Evolutionary conservation across 2,888 invertebrate species (phyloP), one percentile per base, ranked within the genome.

Genomic region (Lycocerus yunnanus): DNA sequence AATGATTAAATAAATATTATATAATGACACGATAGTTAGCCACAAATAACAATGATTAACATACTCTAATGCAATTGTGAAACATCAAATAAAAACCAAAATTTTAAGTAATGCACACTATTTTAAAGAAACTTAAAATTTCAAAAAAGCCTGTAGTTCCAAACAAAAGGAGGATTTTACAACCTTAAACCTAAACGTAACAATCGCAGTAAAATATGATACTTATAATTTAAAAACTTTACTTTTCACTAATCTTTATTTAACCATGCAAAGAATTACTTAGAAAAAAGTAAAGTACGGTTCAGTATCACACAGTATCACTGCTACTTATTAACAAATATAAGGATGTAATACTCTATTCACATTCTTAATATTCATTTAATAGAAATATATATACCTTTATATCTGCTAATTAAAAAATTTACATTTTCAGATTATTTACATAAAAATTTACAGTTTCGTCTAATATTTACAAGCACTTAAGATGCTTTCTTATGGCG

Each of bases 401-500:
- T 78, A 81, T 80, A 79, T 79, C 77, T 75, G 72, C 73, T 72
- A 73, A 73, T 77, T 78, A 71, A 77, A 80, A 77, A 80, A 80
- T 80, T 79, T 80, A 81, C 80, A 78, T 67, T 79, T 63, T 81
- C 74, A 81, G 80, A 82, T 80, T 84, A 84, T 84, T 82, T 84
- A 84, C 84, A 84, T 63, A 18, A 43, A 43, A 69, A 59, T 83
- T 81, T 83, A 81, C 79, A 81, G 71, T 77, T 73, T 78, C 58
- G 74, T 77, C 78, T 76, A 71, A 77, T 78, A 76, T 79, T 78
- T 73, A 78, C 70, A 77, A 77, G 77, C 79, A 43, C 43, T 83
- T 84, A 84, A 80, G 83, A 82, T 73, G 84, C 81, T 81, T 82
- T 83, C 79, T 83, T 83, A 66, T 82, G 82, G 78, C 84, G 84